These are phyloP conservation scores for Conus ventricosus DNA, from an alignment of 1,140 invertebrate species.

Conservation along the genomic window DNA sequence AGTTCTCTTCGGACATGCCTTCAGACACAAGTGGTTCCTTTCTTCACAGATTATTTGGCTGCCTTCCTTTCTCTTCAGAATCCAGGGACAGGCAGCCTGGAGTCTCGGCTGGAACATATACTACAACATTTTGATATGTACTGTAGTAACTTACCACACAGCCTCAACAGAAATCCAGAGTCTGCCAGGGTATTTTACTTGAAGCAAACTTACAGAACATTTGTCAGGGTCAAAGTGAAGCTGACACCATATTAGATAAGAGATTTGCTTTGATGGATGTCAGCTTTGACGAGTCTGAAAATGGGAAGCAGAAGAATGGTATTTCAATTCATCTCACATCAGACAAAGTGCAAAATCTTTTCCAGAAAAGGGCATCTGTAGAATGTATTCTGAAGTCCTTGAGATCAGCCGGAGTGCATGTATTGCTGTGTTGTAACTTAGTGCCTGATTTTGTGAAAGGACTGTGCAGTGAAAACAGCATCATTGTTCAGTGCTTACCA, in stretches of 20 bases:
- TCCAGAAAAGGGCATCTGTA: neutral
- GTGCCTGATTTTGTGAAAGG: conserved; percentile 22
- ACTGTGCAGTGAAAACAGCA: conserved; percentile 30
- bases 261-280: conserved; percentile 4
- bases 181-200: conserved; percentile 14
- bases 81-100: too few species aligned
- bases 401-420: neutral
- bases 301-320: neutral
- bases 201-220: neutral
- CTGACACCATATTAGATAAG: neutral
- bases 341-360: neutral
- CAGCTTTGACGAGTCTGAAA: neutral
- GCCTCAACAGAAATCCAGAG: neutral
- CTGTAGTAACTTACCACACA: neutral
- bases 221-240: neutral
- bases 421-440: conserved; percentile 33
- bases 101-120: neutral
- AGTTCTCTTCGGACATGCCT: conserved; percentile 10
- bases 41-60: conserved; percentile 18
- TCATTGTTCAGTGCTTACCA: conserved; percentile 30
- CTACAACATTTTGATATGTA: conserved; percentile 22
- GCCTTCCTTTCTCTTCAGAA: conserved; percentile 2
- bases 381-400: conserved; percentile 11
- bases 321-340: neutral
- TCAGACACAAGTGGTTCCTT: neutral